Base-by-base conservation (phyloP, 2,888 invertebrate genomes). In the Schrankia costaestrigalis region DNA sequence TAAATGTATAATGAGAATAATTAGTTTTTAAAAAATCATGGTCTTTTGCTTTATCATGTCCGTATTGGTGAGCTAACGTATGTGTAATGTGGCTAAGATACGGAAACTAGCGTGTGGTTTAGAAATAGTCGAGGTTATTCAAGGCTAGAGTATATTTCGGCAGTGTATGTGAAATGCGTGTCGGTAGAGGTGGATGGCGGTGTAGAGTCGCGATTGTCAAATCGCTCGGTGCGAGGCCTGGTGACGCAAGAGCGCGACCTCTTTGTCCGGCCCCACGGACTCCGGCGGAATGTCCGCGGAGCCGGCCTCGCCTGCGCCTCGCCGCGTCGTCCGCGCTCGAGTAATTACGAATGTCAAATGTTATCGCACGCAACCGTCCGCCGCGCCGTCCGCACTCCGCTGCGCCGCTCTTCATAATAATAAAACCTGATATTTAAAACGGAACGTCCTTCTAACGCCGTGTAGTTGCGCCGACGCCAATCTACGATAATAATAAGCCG, bases 381-480 rank as follows among this genome's bases (percentile, higher is more conserved):
- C 81, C 81, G 77, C 63, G 65, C 74, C 83, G 85, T 83, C 87
- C 85, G 82, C 81, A 84, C 86, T 84, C 82, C 81, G 85, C 84
- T 78, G 86, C 82, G 78, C 85, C 78, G 84, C 84, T 86, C 86
- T 86, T 87, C 87, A 87, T 87, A 87, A 87, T 87, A 87, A 87
- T 87, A 87, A 87, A 87, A 87, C 87, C 87, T 86, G 87, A 87
- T 87, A 87, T 87, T 87, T 87, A 87, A 87, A 87, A 87, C 87
- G 87, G 87, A 87, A 87, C 87, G 87, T 87, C 87, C 87, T 87
- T 87, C 87, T 87, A 87, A 87, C 87, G 86, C 85, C 84, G 87
- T 86, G 86, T 87, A 87, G 87, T 87, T 87, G 87, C 87, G 87
- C 87, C 87, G 87, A 87, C 87, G 87, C 87, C 87, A 87, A 87